phyloP scores from a whole-genome alignment of 2,888 invertebrate species.

The Cetonia aurata region DNA sequence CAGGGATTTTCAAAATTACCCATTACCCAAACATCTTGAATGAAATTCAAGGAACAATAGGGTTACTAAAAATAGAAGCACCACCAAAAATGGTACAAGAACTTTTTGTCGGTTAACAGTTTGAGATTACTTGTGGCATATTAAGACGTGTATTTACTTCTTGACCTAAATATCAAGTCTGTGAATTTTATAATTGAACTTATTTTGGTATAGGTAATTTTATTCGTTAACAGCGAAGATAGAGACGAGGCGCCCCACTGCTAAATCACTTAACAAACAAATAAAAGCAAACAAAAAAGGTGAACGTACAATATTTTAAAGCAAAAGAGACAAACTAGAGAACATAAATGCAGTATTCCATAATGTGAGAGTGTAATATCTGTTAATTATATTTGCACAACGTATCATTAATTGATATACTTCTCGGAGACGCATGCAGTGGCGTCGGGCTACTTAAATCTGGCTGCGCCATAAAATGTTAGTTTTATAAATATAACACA shows the following conservation, averaged over 20 bases:
- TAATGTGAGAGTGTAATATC: too few species aligned
- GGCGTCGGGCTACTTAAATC: too few species aligned
- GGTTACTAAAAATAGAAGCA: not conserved
- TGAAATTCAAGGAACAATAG: too few species aligned
- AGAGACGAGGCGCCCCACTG: not conserved
- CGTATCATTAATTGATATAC: too few species aligned
- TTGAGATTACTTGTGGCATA: not conserved
- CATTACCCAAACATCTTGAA: too few species aligned
- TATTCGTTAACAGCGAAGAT: not conserved
- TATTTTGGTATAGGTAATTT: not conserved
- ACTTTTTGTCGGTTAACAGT: not conserved
- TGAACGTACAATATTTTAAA: not conserved
- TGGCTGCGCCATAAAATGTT: too few species aligned
- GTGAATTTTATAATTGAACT: not conserved
- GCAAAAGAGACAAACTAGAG: not conserved
- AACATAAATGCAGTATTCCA: too few species aligned
- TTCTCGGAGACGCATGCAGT: too few species aligned
- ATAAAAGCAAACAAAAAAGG: not conserved
- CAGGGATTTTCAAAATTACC: too few species aligned
- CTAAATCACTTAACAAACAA: not conserved
- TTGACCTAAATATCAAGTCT: conserved; percentile 9
- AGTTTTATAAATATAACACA: too few species aligned
- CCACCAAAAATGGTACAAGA: not conserved
- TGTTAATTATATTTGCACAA: too few species aligned
- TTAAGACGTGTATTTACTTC: conserved; percentile 9